phyloP scores from a whole-genome alignment of 1,140 invertebrate species.

The Grapholita molesta region DNA sequence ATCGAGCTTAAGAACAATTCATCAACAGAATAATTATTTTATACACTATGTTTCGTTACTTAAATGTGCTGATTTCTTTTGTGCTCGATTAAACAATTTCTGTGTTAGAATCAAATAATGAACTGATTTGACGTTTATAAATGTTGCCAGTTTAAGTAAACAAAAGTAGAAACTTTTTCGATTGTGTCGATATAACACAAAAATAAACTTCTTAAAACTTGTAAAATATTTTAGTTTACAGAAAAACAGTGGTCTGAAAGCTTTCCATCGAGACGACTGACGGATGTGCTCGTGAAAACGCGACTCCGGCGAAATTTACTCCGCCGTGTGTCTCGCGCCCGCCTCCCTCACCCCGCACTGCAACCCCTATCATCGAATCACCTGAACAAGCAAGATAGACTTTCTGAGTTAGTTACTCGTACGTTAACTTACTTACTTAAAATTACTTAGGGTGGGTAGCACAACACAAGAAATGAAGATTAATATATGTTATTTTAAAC shows the following conservation, averaged over 20 bases:
- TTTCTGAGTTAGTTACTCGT: not conserved
- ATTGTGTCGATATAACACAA: not conserved
- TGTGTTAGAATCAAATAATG: not conserved
- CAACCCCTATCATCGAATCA: not conserved
- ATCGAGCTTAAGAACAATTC: not conserved
- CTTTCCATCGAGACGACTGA: not conserved
- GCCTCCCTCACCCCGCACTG: not conserved
- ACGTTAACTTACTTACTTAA: not conserved
- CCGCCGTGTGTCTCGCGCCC: not conserved
- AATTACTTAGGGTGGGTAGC: too few relatives aligned
- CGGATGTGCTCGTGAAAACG: not conserved
- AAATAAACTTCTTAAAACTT: not conserved
- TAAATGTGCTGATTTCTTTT: not conserved
- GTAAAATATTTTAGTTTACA: not conserved
- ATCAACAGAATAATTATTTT: not conserved
- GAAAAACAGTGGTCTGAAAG: not conserved
- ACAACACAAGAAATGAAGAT: too few relatives aligned
- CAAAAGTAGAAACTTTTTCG: not conserved
- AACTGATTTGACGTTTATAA: slow-evolving; percentile 6
- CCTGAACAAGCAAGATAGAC: not conserved
- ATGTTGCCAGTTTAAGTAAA: not conserved
- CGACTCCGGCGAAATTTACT: not conserved
- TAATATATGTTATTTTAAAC: too few relatives aligned
- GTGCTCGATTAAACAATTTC: not conserved
- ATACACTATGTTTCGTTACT: not conserved